phyloP scores from a whole-genome alignment of 2,797 vertebrate species.

The Hafferia zeledoni region DNA sequence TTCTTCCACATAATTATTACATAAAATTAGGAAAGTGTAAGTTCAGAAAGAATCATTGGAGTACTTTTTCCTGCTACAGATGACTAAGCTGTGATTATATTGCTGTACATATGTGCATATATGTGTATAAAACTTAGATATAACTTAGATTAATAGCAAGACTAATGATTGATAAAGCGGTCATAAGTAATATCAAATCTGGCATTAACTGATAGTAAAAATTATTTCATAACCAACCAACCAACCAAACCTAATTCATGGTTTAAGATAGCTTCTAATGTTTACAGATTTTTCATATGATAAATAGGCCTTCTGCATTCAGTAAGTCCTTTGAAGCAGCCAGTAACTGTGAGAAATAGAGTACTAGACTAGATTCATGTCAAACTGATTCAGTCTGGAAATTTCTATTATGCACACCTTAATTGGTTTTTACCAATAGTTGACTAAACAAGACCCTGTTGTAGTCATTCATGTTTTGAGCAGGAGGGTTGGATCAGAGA shows the following conservation, averaged over 20 bases:
- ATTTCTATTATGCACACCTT: neutral
- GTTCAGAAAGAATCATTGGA: neutral
- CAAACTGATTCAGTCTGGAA: neutral
- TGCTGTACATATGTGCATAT: neutral
- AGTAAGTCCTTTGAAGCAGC: neutral
- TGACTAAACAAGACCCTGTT: neutral
- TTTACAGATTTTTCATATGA: neutral
- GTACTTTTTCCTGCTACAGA: neutral
- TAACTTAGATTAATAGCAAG: neutral
- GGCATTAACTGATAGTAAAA: neutral
- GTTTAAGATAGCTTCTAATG: neutral
- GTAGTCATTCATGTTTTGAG: neutral
- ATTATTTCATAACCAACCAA: neutral
- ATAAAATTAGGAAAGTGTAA: neutral
- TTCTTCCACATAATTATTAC: neutral
- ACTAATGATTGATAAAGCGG: neutral
- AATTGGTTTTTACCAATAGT: neutral
- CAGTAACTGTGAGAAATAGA: neutral
- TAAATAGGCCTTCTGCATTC: neutral
- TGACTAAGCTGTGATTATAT: neutral
- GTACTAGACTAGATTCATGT: neutral
- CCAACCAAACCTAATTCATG: neutral
- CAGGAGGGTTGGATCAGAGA: neutral
- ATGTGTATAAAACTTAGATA: neutral
- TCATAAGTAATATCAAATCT: neutral